Evolutionary conservation across 2,888 invertebrate species (phyloP).

Genomic region (Sisyra terminalis): DNA sequence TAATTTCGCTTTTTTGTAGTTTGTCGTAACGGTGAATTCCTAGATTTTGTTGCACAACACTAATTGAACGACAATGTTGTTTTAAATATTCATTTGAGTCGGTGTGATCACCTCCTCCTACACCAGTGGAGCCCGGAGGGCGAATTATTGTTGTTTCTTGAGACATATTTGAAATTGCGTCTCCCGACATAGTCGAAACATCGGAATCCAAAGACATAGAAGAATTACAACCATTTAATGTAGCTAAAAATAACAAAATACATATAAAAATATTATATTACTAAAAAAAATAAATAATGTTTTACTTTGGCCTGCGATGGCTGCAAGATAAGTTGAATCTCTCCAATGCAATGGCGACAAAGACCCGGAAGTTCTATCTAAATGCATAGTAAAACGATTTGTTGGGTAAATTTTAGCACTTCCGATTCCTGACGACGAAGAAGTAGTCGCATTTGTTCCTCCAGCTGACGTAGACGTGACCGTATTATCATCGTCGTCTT

Average conservation of each 20-base stretch:
- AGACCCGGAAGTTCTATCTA: slow-evolving; percentile 38
- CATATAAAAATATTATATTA: slow-evolving; percentile 46
- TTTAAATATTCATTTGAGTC: slow-evolving; percentile 17
- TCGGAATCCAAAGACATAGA: slow-evolving; percentile 65
- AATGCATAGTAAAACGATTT: slow-evolving; percentile 51
- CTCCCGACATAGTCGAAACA: slow-evolving; percentile 49
- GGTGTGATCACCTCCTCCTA: slow-evolving; percentile 14
- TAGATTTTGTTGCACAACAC: slow-evolving; percentile 33
- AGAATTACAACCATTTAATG: slow-evolving; percentile 49
- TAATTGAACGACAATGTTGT: slow-evolving; percentile 36
- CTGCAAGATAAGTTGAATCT: slow-evolving; percentile 56
- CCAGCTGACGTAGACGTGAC: neutral
- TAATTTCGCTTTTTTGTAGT: slow-evolving; percentile 60
- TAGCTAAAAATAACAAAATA: slow-evolving; percentile 27
- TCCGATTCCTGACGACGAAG: slow-evolving; percentile 25
- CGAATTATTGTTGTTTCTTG: slow-evolving; percentile 41
- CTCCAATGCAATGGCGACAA: slow-evolving; percentile 48
- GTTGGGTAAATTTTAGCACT: slow-evolving; percentile 17
- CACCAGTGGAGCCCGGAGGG: slow-evolving; percentile 20
- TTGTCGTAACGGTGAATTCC: slow-evolving; percentile 44
- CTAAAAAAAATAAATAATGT: slow-evolving; percentile 20
- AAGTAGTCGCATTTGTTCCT: slow-evolving; percentile 30
- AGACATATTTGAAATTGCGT: slow-evolving; percentile 35
- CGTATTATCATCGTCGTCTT: slow-evolving; percentile 27
- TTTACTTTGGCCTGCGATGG: slow-evolving; percentile 50